Base-by-base conservation (phyloP, 2,888 invertebrate species). In the Philonicus albiceps region DNA sequence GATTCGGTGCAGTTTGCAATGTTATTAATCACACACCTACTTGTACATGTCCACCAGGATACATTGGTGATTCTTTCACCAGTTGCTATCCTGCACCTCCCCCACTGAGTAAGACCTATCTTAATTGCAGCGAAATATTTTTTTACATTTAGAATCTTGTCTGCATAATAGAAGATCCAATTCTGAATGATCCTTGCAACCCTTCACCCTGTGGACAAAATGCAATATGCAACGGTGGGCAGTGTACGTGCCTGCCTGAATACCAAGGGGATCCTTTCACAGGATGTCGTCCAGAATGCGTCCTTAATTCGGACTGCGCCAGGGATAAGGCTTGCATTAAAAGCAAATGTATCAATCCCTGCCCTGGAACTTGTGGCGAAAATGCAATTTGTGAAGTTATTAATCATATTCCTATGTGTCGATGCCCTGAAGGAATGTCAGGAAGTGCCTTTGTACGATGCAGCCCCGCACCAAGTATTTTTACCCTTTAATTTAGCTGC, bases 231-330 rank as follows among this genome's bases (percentile, higher is more conserved):
- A 87, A 86, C 37, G 93, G 95, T 89, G 96, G 96, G 80, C 91
- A 94, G 87, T 96, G 96, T 89, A 94, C 94, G 31, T 97, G 97
- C 91, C 90, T 96, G 55, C 93, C 94, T 1, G 95, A 96, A 90
- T 96, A 95, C 90, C 94, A 94, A 88, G 97, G 97, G 40, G 96
- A 97, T 92, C 96, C 97, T 0, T 96, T 96, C 89, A 91, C 94
- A 74, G 95, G 95, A 75, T 97, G 96, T 91, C 93, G 96, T 88
- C 96, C 96, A 8, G 96, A 96, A 92, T 96, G 96, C 92, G 94
- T 95, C 8, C 92, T 96, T 6, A 96, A 95, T 91, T 92, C 93
- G 4, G 96, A 96, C 89, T 96, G 96, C 91, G 92, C 94, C 64
- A 93, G 93, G 90, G 93, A 95, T 90, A 94, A 93, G 91, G 95